Percentiles rank a stretch among this genome's conserved stretches.
phyloP scores from a whole-genome alignment of 2,113 vertebrate genomes.

The Osmerus eperlanus region DNA sequence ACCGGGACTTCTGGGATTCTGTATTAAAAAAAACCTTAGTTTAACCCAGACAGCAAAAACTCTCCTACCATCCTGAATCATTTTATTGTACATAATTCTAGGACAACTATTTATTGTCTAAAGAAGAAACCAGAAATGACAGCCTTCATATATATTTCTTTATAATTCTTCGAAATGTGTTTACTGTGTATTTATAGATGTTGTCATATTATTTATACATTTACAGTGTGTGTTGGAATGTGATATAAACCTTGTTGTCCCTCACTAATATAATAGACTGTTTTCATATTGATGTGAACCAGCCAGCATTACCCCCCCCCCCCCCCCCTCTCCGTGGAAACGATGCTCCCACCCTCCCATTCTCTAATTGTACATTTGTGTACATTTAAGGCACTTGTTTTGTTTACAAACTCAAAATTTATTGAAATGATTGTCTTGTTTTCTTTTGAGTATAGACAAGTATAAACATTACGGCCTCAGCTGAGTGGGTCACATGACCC shows the following conservation, averaged over 20 bases:
- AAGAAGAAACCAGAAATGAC: constrained; percentile 61
- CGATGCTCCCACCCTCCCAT: no score
- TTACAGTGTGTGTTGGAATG: constrained; percentile 83
- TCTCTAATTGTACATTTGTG: constrained; percentile 49
- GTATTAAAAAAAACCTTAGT: constrained; percentile 69
- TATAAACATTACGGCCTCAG: neutral
- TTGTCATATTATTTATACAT: constrained; percentile 93
- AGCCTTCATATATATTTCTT: constrained; percentile 75
- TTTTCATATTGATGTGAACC: neutral
- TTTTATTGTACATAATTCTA: constrained; percentile 75
- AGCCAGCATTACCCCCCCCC: no score
- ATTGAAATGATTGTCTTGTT: constrained; percentile 70
- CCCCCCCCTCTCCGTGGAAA: no score
- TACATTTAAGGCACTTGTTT: constrained; percentile 70
- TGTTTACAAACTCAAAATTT: constrained; percentile 85
- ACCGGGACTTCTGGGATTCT: constrained; percentile 80
- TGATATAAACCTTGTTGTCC: constrained; percentile 56
- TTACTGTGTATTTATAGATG: constrained; percentile 88
- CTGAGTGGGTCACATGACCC: neutral
- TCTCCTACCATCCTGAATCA: constrained; percentile 69
- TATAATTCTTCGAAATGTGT: constrained; percentile 74
- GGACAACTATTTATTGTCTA: constrained; percentile 92
- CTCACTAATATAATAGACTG: neutral
- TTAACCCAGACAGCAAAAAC: constrained; percentile 77
- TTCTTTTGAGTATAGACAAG: neutral